phyloP scores from a whole-genome alignment of 23 tunicate species.

The Botrylloides violaceus region DNA sequence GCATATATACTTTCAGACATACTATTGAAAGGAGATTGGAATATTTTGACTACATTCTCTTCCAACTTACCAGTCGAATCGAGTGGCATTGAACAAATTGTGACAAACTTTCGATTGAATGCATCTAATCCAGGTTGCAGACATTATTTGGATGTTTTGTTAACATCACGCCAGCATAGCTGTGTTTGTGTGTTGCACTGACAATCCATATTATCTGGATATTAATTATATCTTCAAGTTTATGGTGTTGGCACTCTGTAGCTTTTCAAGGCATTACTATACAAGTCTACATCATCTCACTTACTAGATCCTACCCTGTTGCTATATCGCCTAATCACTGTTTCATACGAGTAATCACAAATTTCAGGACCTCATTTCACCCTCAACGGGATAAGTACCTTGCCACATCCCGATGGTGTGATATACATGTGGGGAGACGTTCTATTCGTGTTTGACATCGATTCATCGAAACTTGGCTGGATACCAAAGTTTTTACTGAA shows the following conservation, averaged over 20 bases:
- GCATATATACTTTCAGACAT: neutral
- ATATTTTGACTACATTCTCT: neutral
- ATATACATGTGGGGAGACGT: slow-evolving; percentile 39
- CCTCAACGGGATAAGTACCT: slow-evolving; percentile 19
- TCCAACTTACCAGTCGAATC: neutral
- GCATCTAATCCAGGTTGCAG: neutral
- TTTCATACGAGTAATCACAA: too few species aligned
- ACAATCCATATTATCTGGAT: too few species aligned
- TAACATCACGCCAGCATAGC: too few species aligned
- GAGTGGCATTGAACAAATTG: too few species aligned
- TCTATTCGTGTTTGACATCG: slow-evolving; percentile 30
- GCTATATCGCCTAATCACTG: too few species aligned
- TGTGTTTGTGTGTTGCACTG: too few species aligned
- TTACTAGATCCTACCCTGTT: too few species aligned
- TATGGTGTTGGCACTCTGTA: too few species aligned
- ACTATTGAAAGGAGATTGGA: neutral
- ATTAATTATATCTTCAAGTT: too few species aligned
- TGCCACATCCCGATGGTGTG: slow-evolving; percentile 20
- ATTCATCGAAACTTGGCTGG: slow-evolving; percentile 4
- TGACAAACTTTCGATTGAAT: neutral
- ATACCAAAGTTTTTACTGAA: neutral
- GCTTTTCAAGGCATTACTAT: too few species aligned
- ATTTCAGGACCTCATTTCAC: slow-evolving; percentile 12
- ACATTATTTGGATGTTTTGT: too few species aligned
- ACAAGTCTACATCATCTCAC: too few species aligned